Evolutionary conservation across 2,888 invertebrate species (phyloP).

Genomic region (Melikaiella ostensackeni): DNA sequence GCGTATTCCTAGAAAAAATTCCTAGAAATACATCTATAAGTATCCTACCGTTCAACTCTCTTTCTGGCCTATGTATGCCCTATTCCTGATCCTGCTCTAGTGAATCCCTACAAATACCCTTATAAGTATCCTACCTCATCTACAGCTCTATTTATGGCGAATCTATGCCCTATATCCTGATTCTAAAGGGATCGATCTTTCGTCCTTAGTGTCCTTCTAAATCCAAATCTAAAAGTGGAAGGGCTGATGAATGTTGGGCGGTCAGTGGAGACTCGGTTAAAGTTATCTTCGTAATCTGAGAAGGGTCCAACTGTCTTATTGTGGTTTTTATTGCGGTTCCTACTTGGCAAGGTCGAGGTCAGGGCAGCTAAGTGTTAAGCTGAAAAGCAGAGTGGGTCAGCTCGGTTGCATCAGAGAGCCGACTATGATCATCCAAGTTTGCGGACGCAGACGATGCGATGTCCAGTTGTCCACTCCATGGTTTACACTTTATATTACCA

Average conservation of each 20-base stretch:
- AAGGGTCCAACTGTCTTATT: constrained; percentile 65
- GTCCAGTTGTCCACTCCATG: background rate
- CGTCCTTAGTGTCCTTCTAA: constrained; percentile 2
- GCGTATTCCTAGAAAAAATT: no score
- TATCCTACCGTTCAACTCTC: no score
- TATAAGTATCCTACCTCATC: no score
- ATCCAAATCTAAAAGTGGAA: constrained; percentile 2
- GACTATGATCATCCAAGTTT: background rate
- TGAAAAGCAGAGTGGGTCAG: constrained; percentile 72
- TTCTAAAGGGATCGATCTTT: background rate
- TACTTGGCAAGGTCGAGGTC: constrained; percentile 74
- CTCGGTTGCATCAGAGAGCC: constrained; percentile 46
- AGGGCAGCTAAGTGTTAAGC: constrained; percentile 58
- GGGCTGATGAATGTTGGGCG: constrained; percentile 75
- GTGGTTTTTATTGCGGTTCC: constrained; percentile 66
- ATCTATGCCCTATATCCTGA: no score
- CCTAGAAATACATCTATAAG: no score
- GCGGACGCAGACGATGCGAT: background rate
- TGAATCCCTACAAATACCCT: no score
- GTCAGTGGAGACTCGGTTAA: constrained; percentile 70
- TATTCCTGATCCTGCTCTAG: no score
- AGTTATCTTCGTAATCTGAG: constrained; percentile 76
- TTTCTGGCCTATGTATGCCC: no score
- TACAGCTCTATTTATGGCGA: no score
- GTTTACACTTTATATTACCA: background rate